Evolutionary conservation across 2,797 vertebrate genomes (phyloP).

Genomic region (Enteromius fasciolatus): DNA sequence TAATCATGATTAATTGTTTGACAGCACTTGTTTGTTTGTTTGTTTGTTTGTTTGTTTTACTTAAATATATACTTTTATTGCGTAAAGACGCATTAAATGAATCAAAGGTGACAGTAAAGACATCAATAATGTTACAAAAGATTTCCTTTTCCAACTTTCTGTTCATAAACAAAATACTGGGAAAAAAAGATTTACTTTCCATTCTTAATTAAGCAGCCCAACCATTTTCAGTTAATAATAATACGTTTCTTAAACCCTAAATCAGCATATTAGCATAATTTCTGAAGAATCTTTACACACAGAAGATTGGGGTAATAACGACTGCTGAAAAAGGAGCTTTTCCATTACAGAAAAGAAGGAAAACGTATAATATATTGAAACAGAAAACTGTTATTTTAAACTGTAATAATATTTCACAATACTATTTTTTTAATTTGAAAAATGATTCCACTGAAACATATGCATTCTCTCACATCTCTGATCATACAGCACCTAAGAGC

Average conservation of each 20-base stretch:
- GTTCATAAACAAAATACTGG: neutral
- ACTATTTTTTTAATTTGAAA: neutral
- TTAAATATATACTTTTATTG: neutral
- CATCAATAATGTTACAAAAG: neutral
- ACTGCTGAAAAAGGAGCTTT: neutral
- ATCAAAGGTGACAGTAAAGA: neutral
- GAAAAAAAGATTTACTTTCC: neutral
- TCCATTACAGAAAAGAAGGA: neutral
- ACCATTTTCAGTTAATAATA: neutral
- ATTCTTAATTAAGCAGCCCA: neutral
- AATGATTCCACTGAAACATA: neutral
- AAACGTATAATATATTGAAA: neutral
- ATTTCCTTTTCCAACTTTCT: neutral
- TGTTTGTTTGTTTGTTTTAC: neutral
- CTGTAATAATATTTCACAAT: neutral
- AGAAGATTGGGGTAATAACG: neutral
- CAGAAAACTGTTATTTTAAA: neutral
- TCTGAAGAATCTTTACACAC: no score
- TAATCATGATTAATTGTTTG: no score
- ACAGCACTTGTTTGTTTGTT: neutral
- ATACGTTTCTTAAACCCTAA: neutral
- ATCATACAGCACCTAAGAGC: slow-evolving; percentile 75
- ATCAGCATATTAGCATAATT: neutral
- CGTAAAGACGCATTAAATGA: neutral
- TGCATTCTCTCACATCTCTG: neutral